Conservation (phyloP, 2,888 invertebrate genomes). For the Cerastis rubricosa region DNA sequence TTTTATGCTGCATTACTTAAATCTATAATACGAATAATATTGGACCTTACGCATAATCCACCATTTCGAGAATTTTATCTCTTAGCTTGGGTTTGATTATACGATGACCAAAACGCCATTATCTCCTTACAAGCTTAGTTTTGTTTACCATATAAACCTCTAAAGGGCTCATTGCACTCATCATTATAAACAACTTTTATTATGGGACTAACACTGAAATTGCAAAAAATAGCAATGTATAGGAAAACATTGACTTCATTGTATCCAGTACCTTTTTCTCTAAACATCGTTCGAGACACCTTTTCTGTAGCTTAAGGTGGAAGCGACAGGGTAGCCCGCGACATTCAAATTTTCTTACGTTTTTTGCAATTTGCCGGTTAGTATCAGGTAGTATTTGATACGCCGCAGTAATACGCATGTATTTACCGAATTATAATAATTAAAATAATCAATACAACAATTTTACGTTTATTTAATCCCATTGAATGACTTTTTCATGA, state of each 20-base stretch:
- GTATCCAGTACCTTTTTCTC: background rate
- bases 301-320: background rate
- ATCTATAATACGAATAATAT: conserved; percentile 3
- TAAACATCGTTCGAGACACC: background rate
- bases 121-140: background rate
- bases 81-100: background rate
- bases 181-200: background rate
- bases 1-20: background rate
- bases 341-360: too few relatives aligned
- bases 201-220: background rate
- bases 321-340: too few relatives aligned
- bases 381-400: too few relatives aligned
- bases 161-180: background rate
- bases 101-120: background rate
- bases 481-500: too few relatives aligned
- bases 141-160: background rate
- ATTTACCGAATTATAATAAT: too few relatives aligned
- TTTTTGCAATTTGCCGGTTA: too few relatives aligned
- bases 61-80: background rate
- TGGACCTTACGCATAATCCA: background rate
- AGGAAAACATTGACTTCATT: background rate
- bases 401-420: too few relatives aligned
- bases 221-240: background rate
- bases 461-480: too few relatives aligned
- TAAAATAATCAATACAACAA: too few relatives aligned